Evolutionary conservation across 2,888 invertebrate genomes (phyloP).

Genomic region (Kryphioiulus occultus): DNA sequence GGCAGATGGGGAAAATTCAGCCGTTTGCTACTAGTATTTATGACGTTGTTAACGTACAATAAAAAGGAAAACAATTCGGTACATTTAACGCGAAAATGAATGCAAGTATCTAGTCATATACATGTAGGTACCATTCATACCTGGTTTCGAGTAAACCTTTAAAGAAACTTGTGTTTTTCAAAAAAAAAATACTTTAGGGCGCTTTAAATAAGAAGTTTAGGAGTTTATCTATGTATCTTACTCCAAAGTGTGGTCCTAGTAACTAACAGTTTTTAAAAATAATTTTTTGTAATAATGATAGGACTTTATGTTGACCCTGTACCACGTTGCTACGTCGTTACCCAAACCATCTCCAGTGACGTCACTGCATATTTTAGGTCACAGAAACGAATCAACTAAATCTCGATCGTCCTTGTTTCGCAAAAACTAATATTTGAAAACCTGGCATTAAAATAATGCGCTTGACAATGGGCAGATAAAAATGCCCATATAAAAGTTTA

Average conservation of each 20-base stretch:
- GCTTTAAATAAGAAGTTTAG: too few relatives aligned
- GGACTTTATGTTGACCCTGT: too few relatives aligned
- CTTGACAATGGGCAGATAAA: conserved; percentile 29
- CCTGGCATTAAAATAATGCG: not conserved
- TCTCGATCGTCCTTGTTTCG: not conserved
- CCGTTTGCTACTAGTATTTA: not conserved
- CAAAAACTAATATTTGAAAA: not conserved
- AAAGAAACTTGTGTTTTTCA: too few relatives aligned
- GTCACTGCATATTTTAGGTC: not conserved
- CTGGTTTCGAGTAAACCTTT: too few relatives aligned
- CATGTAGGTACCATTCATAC: too few relatives aligned
- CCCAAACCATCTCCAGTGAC: too few relatives aligned
- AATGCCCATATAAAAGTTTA: not conserved
- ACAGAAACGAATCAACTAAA: not conserved
- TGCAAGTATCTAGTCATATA: not conserved
- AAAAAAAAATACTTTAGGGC: too few relatives aligned
- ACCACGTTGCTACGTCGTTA: too few relatives aligned
- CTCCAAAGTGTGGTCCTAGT: too few relatives aligned
- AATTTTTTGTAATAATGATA: too few relatives aligned
- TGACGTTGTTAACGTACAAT: not conserved
- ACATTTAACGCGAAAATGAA: not conserved
- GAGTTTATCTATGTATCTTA: too few relatives aligned
- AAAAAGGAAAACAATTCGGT: not conserved
- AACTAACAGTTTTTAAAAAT: too few relatives aligned
- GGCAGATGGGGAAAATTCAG: not conserved